Percentiles rank a stretch among this genome's conserved stretches.
phyloP scores from a whole-genome alignment of 1,140 invertebrate species.

The Musca domestica region DNA sequence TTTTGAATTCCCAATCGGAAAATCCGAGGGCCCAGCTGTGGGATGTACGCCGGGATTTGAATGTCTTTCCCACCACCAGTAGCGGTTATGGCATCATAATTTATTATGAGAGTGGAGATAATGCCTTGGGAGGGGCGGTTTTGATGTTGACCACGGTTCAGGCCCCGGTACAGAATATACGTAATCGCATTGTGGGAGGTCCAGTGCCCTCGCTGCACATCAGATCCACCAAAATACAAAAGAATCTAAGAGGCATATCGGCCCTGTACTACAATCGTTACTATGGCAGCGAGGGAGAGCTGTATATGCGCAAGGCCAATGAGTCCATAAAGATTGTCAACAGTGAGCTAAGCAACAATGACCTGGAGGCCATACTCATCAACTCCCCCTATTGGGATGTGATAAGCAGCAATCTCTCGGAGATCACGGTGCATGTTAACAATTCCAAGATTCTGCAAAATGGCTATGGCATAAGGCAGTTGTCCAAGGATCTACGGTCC shows the following conservation, averaged over 20 bases:
- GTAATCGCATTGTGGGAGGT: slow-evolving; percentile 70
- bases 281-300: slow-evolving; percentile 77
- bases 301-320: slow-evolving; percentile 82
- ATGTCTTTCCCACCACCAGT: slow-evolving; percentile 82
- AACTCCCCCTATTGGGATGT: slow-evolving; percentile 83
- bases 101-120: slow-evolving; percentile 75
- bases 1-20: slow-evolving; percentile 71
- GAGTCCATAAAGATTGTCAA: slow-evolving; percentile 78
- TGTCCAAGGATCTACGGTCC: slow-evolving; percentile 83
- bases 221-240: slow-evolving; percentile 70
- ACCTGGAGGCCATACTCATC: slow-evolving; percentile 75
- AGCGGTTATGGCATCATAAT: slow-evolving; percentile 79
- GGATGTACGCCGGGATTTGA: slow-evolving; percentile 77
- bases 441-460: slow-evolving; percentile 80
- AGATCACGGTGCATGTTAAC: slow-evolving; percentile 83
- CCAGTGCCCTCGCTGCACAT: slow-evolving; percentile 73
- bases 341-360: slow-evolving; percentile 78
- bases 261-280: slow-evolving; percentile 88
- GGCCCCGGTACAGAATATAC: slow-evolving; percentile 67
- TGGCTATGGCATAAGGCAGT: slow-evolving; percentile 79
- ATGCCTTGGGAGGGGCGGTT: slow-evolving; percentile 77
- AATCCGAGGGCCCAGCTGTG: slow-evolving; percentile 65
- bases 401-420: slow-evolving; percentile 76
- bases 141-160: slow-evolving; percentile 76
- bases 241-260: slow-evolving; percentile 78